Base-by-base conservation (phyloP, 2,113 vertebrate species). In the Rhabdomys dilectus region DNA sequence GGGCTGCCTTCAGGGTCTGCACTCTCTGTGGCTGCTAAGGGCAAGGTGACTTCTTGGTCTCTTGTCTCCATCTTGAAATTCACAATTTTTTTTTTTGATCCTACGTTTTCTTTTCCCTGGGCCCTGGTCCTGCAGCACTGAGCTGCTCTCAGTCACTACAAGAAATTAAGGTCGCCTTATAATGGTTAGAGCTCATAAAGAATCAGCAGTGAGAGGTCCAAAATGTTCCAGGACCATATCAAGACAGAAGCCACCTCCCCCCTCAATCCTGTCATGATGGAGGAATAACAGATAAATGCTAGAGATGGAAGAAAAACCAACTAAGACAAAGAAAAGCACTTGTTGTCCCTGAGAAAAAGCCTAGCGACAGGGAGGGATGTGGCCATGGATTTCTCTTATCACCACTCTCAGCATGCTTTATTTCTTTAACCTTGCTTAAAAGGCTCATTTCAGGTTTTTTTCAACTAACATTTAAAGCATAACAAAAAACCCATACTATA, bases 401-500 rank as follows among this genome's bases (percentile, higher is more conserved):
- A 39, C 2, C 68, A 34, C 11, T 88, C 80, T 58, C 73, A 86
- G 81, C 31, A n/a, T 13, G 48, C n/a, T 89, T 80, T 92, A 81
- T 92, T 97, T 88, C 66, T 75, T 88, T 88, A 94, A 96, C 48
- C 31, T 42, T 95, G 85, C 31, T 48, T 31, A 76, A 76, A 73
- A 45, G 15, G 58, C 68, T 80, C 48, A 19, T 78, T 96, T 95
- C 31, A 76, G 39, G 26, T 88, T 87, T 93, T 87, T 93, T 81
- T 88, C 51, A 76, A 81, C 87, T 90, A 89, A 91, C 15, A 91
- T 91, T 94, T 81, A 91, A 88, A 96, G 26, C 9, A 85, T 88
- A 95, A 76, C 56, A 68, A 84, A 86, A 29, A 21, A 5, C 19
- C 24, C 34, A 80, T 56, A 72, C 85, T 53, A 86, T 17, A 76